phyloP scores from a whole-genome alignment of 1,140 invertebrate genomes.

The Tigriopus japonicus region DNA sequence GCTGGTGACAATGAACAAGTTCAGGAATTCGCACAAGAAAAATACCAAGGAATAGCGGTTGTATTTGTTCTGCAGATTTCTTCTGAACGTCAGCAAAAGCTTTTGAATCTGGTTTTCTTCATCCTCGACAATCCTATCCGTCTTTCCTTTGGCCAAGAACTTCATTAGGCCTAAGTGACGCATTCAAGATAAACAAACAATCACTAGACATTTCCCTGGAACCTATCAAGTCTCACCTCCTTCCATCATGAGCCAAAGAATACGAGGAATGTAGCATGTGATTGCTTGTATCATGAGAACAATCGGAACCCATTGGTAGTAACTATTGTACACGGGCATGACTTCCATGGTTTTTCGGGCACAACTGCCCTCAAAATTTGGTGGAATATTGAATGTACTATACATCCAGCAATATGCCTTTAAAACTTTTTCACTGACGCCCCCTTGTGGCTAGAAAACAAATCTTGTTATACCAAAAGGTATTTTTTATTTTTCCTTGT shows the following conservation, averaged over 20 bases:
- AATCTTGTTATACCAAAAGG: too few species aligned
- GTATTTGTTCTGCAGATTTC: slow-evolving; percentile 51
- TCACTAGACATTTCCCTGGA: not conserved
- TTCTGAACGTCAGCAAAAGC: slow-evolving; percentile 31
- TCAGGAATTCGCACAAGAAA: slow-evolving; percentile 59
- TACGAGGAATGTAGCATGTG: slow-evolving; percentile 77
- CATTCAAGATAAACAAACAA: not conserved
- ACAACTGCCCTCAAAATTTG: slow-evolving; percentile 16
- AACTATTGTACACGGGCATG: slow-evolving; percentile 16
- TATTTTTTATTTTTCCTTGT: too few species aligned
- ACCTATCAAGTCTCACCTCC: slow-evolving; percentile 38
- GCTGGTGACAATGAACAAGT: slow-evolving; percentile 67
- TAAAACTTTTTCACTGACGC: slow-evolving; percentile 6
- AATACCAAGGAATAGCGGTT: slow-evolving; percentile 71
- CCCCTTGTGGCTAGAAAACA: not conserved
- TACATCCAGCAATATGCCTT: slow-evolving; percentile 13
- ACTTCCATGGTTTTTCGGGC: slow-evolving; percentile 6
- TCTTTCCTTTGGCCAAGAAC: not conserved
- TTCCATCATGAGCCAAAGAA: slow-evolving; percentile 75
- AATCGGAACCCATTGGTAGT: slow-evolving; percentile 24
- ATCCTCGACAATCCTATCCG: not conserved
- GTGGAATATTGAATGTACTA: not conserved
- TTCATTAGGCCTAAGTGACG: not conserved
- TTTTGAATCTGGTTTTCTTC: not conserved
- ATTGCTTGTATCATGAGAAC: slow-evolving; percentile 35